These are phyloP conservation scores for Sebastolobus altivelis DNA, from an alignment of 2,797 vertebrate genomes.

Conservation along the genomic window DNA sequence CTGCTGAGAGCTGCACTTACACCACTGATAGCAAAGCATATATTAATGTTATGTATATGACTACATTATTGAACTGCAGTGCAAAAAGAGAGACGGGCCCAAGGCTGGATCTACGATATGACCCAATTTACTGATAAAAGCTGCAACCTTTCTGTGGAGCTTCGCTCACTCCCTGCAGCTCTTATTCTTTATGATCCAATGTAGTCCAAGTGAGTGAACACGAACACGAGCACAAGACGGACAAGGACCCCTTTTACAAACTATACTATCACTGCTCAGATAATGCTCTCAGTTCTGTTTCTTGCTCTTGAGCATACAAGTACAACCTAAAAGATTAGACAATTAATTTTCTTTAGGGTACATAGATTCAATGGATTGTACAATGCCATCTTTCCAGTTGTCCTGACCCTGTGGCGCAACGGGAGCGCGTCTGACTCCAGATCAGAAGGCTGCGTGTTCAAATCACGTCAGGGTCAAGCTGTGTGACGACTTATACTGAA, in stretches of 20 bases:
- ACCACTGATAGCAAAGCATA: background rate
- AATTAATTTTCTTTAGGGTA: background rate
- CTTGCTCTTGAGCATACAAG: background rate
- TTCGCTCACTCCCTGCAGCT: slow-evolving; percentile 43
- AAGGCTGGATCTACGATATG: slow-evolving; percentile 43
- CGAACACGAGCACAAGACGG: background rate
- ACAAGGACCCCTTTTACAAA: background rate
- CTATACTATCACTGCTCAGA: background rate
- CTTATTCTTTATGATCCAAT: slow-evolving; percentile 36
- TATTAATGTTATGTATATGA: slow-evolving; percentile 15
- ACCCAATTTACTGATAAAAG: slow-evolving; percentile 64
- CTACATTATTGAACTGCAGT: slow-evolving; percentile 50
- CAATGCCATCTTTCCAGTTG: fast-evolving
- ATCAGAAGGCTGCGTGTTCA: slow-evolving; percentile 22
- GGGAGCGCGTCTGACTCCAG: slow-evolving; percentile 21
- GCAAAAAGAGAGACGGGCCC: slow-evolving; percentile 29
- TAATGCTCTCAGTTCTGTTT: background rate
- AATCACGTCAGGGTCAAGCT: background rate
- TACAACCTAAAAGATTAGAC: background rate
- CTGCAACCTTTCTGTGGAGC: slow-evolving; percentile 45
- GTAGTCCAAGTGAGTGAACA: slow-evolving; percentile 44
- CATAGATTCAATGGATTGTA: background rate
- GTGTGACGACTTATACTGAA: background rate
- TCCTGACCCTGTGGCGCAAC: slow-evolving; percentile 18
- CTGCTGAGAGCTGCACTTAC: background rate